phyloP scores from a whole-genome alignment of 1,140 invertebrate species.

The Gonatopus flavifemur region DNA sequence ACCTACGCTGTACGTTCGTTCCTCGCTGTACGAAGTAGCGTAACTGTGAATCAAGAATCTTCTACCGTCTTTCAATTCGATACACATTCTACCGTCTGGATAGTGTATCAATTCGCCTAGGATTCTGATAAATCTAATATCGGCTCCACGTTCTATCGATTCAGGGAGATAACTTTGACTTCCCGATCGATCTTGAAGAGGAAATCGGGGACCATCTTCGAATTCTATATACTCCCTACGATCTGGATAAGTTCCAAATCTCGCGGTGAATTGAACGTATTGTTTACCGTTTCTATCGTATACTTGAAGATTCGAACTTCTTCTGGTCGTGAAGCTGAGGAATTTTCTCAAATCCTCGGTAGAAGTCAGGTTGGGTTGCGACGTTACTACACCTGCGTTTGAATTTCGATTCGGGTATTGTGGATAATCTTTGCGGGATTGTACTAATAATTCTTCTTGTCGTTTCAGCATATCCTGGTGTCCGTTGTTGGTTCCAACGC shows the following conservation, averaged over 20 bases:
- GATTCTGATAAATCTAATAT: constrained; percentile 26
- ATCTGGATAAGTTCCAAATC: constrained; percentile 31
- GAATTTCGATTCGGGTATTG: too few relatives aligned
- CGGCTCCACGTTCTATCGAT: not conserved
- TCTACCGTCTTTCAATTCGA: constrained; percentile 38
- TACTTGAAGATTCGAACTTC: constrained; percentile 22
- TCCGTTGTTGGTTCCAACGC: not conserved
- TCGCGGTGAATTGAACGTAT: constrained; percentile 40
- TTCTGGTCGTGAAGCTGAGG: constrained; percentile 30
- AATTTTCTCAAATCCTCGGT: constrained; percentile 34
- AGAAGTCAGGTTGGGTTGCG: constrained; percentile 38
- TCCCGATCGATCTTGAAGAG: constrained; percentile 37
- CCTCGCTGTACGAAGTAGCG: constrained; percentile 33
- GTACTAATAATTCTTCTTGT: constrained; percentile 8
- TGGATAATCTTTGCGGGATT: too few relatives aligned
- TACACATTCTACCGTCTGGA: constrained; percentile 31
- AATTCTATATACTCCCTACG: constrained; percentile 42
- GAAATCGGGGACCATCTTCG: constrained; percentile 40
- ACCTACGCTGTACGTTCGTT: constrained; percentile 29
- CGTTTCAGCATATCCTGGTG: constrained; percentile 1
- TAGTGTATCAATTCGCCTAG: constrained; percentile 39
- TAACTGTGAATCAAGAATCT: constrained; percentile 42
- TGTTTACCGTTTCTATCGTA: constrained; percentile 30
- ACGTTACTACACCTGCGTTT: too few relatives aligned
- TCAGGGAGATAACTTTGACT: constrained; percentile 19